Base-by-base conservation (phyloP, 2,888 invertebrate species). In the Drosophila hamatofila region DNA sequence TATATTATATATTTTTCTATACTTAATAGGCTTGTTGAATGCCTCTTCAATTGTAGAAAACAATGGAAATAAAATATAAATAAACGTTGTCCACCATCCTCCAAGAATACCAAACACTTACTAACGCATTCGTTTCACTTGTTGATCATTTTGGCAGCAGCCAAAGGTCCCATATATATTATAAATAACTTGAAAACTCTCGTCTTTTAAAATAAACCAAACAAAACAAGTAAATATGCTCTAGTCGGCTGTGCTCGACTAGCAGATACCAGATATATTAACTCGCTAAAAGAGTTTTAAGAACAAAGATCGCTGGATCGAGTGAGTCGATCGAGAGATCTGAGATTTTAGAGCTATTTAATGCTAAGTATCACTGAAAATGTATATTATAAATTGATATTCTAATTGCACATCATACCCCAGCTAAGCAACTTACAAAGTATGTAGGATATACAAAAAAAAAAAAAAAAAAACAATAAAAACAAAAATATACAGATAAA, bases 151-250 rank as follows among this genome's bases (percentile, higher is more conserved):
- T 69, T 52, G 56, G 48, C 69, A 65, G 37, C 68, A 59, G 69
- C 21, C 61, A 60, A 66, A 56, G 59, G 61, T 62, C 70, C 58
- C 76, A 64, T 41, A 67, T 49, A 56, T 30, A 48, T 57, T 68
- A 64, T 48, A 74, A 58, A 73, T 76, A 76, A 76, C 61, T 67
- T 55, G 42, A 58, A 64, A 48, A 59, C 58, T 56, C 57, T 61
- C 46, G 54, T 25, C 37, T 72, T 61, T 59, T 54, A 11, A 75
- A 75, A 75, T 54, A 76, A 65, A 73, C 64, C 63, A 56, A 60
- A 49, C 51, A 55, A 73, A n/a, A n/a, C 25, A 25, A 39, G 5
- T 30, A 23, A n/a, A 25, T 25, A 30, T 12, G n/a, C 1, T 27
- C 27, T 27, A 39, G 23, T 11, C 16, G 39, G 18, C 6, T 8